Conservation (phyloP, 1,140 invertebrate species). For the Trissolcus basalis region DNA sequence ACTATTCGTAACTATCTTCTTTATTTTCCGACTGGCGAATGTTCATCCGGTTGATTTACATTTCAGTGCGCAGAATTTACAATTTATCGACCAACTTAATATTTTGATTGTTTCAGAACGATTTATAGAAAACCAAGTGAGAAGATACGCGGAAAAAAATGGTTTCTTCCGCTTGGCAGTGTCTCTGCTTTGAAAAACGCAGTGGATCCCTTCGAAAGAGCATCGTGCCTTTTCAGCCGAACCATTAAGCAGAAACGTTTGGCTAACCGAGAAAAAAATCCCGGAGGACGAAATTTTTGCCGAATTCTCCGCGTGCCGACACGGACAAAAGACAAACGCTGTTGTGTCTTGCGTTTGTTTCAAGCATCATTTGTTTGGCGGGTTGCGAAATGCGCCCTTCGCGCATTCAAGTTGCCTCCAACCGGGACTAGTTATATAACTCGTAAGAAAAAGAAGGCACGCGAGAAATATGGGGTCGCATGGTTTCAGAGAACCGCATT, state of each 20-base stretch:
- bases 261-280: conserved; percentile 76
- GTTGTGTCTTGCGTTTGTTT: conserved; percentile 74
- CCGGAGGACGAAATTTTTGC: conserved; percentile 69
- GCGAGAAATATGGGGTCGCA: conserved; percentile 67
- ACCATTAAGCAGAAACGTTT: conserved; percentile 74
- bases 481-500: conserved; percentile 69
- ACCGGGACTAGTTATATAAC: conserved; percentile 48
- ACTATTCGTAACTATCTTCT: too few species aligned
- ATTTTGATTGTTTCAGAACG: conserved; percentile 3
- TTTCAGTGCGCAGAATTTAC: background rate
- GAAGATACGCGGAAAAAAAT: conserved; percentile 43
- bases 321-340: conserved; percentile 72
- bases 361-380: conserved; percentile 75
- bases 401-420: conserved; percentile 12
- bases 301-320: conserved; percentile 70
- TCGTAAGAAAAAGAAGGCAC: conserved; percentile 60
- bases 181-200: conserved; percentile 21
- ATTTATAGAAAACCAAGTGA: conserved; percentile 28
- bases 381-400: conserved; percentile 21
- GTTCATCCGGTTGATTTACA: too few species aligned
- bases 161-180: conserved; percentile 43
- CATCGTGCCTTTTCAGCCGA: conserved; percentile 61
- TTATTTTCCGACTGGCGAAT: too few species aligned
- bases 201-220: conserved; percentile 51
- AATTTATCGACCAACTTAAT: background rate